These are phyloP conservation scores for Drosophila albomicans DNA, from an alignment of 1,140 invertebrate genomes.

Conservation along the genomic window DNA sequence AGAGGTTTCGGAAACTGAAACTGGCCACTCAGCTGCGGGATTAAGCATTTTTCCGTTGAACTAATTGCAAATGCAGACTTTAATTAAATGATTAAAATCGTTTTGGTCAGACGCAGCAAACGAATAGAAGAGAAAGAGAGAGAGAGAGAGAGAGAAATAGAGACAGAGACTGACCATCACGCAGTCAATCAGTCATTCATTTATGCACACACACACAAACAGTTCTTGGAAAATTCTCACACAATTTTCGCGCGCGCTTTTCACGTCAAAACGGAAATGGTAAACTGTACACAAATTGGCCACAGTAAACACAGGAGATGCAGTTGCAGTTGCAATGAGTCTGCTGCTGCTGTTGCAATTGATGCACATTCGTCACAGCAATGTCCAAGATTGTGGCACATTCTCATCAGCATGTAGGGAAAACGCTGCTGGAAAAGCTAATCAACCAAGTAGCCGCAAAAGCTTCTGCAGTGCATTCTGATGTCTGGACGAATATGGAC, in stretches of 20 bases:
- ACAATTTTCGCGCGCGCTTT: conserved; percentile 72
- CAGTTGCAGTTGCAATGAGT: background rate
- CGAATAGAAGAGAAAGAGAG: conserved; percentile 4
- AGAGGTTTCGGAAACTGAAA: conserved; percentile 20
- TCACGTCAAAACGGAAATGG: conserved; percentile 65
- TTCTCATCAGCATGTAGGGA: conserved; percentile 38
- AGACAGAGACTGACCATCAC: conserved; percentile 48
- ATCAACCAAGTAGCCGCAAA: conserved; percentile 48
- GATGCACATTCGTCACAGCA: conserved; percentile 71
- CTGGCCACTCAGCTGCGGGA: background rate
- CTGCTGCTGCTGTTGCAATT: conserved; percentile 34
- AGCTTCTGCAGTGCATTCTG: background rate
- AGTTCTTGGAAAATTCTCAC: conserved; percentile 77
- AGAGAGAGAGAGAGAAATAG: conserved; percentile 21
- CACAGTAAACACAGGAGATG: conserved; percentile 44
- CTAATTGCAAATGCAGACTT: conserved; percentile 77
- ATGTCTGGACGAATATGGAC: conserved; percentile 10
- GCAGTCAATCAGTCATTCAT: conserved; percentile 55
- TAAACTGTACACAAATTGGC: conserved; percentile 73
- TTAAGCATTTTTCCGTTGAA: conserved; percentile 62
- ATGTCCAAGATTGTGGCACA: conserved; percentile 37
- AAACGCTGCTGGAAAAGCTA: conserved; percentile 25
- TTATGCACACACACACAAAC: conserved; percentile 28
- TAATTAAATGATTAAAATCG: conserved; percentile 82
- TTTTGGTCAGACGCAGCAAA: background rate